phyloP scores from a whole-genome alignment of 2,797 vertebrate genomes.

The Alectoris magna region DNA sequence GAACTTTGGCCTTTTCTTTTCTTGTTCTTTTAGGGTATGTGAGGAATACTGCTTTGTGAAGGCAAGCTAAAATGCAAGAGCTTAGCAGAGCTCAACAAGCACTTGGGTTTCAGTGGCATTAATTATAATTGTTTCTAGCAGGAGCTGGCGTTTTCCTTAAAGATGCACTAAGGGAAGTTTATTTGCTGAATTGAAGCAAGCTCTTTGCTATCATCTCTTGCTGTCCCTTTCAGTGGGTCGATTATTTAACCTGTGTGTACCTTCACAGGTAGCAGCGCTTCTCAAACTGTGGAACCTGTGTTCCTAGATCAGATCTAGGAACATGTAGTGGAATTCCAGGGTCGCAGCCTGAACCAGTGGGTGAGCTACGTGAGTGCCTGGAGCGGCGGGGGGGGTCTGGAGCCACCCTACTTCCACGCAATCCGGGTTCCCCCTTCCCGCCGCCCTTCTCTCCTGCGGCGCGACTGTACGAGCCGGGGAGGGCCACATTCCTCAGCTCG shows the following conservation, averaged over 20 bases:
- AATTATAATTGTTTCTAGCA: neutral
- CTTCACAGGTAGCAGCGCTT: fast-evolving
- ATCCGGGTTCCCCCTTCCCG: no score
- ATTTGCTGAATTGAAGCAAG: neutral
- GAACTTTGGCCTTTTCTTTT: no score
- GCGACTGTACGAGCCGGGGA: no score
- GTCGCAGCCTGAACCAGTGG: no score
- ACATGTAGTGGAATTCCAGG: no score
- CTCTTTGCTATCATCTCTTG: fast-evolving
- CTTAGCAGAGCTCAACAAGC: fast-evolving
- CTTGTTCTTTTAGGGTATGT: neutral
- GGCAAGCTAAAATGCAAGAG: neutral
- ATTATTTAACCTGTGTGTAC: fast-evolving
- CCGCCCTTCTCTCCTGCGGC: no score
- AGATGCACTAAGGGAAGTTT: neutral
- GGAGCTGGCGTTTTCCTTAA: neutral
- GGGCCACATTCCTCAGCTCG: no score
- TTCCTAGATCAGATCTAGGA: fast-evolving
- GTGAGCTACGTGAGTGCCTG: no score
- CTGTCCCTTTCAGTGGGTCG: fast-evolving
- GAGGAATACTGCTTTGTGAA: fast-evolving
- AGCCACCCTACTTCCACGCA: no score
- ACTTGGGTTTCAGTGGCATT: neutral
- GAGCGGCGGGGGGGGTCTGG: no score
- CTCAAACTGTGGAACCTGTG: fast-evolving